Percentiles rank a stretch among this genome's conserved stretches.
Conservation (phyloP, 2,888 invertebrate genomes). For the Chrysina gloriosa region DNA sequence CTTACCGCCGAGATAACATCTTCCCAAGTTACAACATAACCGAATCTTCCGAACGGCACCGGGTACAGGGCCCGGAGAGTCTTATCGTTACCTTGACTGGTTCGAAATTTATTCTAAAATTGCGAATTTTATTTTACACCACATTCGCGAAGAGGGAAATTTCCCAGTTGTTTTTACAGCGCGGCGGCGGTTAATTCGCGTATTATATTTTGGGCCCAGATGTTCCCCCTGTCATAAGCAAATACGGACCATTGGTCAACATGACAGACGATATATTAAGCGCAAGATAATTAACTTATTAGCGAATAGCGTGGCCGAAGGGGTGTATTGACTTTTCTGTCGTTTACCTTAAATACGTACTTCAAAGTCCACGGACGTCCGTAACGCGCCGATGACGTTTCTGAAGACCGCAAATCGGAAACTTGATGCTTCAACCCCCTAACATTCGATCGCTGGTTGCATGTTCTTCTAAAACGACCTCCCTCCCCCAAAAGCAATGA, state of each 20-base stretch:
- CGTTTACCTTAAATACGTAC: too few relatives aligned
- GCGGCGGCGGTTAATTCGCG: constrained; percentile 52
- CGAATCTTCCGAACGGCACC: constrained; percentile 58
- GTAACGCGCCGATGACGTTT: constrained; percentile 5
- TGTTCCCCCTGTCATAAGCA: constrained; percentile 54
- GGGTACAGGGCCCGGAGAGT: too few relatives aligned
- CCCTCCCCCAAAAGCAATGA: constrained; percentile 50
- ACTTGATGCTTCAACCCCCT: constrained; percentile 30
- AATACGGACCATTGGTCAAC: constrained; percentile 55
- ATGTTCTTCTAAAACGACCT: constrained; percentile 47
- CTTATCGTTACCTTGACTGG: constrained; percentile 43
- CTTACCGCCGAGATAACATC: constrained; percentile 61
- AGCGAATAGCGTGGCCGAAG: too few relatives aligned
- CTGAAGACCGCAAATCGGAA: constrained; percentile 38
- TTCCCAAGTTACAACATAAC: constrained; percentile 59
- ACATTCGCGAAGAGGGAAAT: too few relatives aligned
- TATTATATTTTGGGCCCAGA: constrained; percentile 54
- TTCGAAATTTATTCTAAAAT: constrained; percentile 30
- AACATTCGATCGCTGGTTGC: constrained; percentile 43
- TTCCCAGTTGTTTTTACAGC: neutral
- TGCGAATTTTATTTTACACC: constrained; percentile 1
- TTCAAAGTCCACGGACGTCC: neutral
- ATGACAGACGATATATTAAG: constrained; percentile 54
- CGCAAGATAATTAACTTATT: constrained; percentile 46
- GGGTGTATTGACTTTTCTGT: too few relatives aligned